Evolutionary conservation across 2,113 vertebrate genomes (phyloP), one percentile per base, ranked within the genome.

Genomic region (Callocephalon fimbriatum): DNA sequence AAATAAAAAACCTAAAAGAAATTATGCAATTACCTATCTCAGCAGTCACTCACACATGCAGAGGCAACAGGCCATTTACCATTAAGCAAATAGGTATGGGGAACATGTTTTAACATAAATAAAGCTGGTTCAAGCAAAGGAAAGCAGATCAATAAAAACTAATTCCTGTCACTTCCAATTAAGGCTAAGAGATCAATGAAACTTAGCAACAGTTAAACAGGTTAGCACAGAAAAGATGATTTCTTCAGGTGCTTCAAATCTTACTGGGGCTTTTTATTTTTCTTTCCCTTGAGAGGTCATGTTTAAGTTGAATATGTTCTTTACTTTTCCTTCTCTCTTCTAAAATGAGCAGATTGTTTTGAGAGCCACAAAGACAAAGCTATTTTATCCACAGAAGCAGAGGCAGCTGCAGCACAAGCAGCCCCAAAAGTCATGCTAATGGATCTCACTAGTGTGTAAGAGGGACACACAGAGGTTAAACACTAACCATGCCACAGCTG

Each of bases 101-200:
- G 79, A 81, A 59, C 65, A 90, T 88, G 82, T 63, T 93, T 89
- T 95, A 92, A 76, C 68, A 97, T 91, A 97, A 98, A 97, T 95
- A 93, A 96, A 96, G 95, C 80, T 95, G 78, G 95, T 95, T 95
- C 71, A 95, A 82, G 79, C 83, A 96, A 94, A 96, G 75, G 45
- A 91, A 97, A 91, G 91, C 27, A 50, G 95, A 97, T 97, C 96
- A 95, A 97, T 97, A 88, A 29, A 84, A 95, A 93, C 86, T 95
- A 91, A 95, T 97, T 97, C 86, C 94, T 91, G 48, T 83, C 90
- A 85, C 88, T 94, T 95, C 71, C 85, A 92, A 95, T 93, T 84
- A 93, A 92, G 75, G 80, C 47, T 85, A 88, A 95, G 94, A 73
- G 86, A 97, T 95, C 92, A 19, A 86, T 74, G 85, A 74, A 84